Evolutionary conservation across 2,113 vertebrate species (phyloP).

Genomic region (Columba janthina): DNA sequence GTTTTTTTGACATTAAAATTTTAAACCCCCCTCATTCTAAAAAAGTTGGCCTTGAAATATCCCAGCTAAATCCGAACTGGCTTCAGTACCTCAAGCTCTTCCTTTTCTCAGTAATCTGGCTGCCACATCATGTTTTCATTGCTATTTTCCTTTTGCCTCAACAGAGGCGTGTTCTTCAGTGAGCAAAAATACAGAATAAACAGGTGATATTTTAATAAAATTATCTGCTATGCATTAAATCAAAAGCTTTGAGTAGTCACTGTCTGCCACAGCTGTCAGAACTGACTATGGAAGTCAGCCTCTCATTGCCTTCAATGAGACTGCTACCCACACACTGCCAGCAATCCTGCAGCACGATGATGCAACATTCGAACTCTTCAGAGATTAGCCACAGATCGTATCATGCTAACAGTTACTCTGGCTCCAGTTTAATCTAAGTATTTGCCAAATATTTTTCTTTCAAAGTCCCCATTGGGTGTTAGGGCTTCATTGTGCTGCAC

Average conservation of each 20-base stretch:
- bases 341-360: not conserved
- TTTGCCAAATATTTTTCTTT: not conserved
- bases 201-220: not conserved
- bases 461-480: not conserved
- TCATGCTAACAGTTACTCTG: not conserved
- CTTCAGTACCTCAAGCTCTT: not conserved
- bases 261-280: not conserved
- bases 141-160: not conserved
- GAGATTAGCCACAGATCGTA: not conserved
- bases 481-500: not conserved
- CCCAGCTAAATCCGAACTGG: not conserved
- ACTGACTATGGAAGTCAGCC: not conserved
- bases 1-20: not conserved
- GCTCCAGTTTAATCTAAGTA: not conserved
- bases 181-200: not conserved
- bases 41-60: not conserved
- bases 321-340: not conserved
- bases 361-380: not conserved
- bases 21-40: accelerated
- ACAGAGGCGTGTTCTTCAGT: not conserved
- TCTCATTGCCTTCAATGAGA: not conserved
- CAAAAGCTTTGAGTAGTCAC: not conserved
- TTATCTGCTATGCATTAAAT: not conserved
- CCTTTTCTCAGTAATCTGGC: not conserved
- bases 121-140: not conserved